Percentiles rank a stretch among this genome's conserved stretches.
Evolutionary conservation across 2,888 invertebrate genomes (phyloP).

Genomic region (Osmoderma eremita): DNA sequence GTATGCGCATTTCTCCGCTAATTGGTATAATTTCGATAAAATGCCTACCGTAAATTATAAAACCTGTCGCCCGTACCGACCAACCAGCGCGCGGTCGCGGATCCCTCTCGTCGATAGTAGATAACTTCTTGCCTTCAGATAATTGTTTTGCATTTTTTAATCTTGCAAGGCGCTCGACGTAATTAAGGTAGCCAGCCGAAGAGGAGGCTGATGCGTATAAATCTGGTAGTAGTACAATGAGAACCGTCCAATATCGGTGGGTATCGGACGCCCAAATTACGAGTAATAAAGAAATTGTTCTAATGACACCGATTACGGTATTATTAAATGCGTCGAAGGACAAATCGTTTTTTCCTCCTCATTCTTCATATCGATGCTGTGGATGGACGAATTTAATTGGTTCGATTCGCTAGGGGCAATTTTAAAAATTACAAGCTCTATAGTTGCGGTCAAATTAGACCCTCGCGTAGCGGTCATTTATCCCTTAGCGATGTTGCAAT

Average conservation of each 20-base stretch:
- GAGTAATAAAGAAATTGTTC: constrained; percentile 19
- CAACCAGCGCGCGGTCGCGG: constrained; percentile 9
- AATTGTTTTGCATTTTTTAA: constrained; percentile 38
- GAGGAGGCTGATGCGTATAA: constrained; percentile 5
- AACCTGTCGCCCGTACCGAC: constrained; percentile 44
- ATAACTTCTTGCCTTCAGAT: constrained; percentile 38
- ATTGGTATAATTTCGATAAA: constrained; percentile 52
- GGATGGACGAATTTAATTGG: constrained; percentile 10
- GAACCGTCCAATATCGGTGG: not conserved
- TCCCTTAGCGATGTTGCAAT: constrained; percentile 6
- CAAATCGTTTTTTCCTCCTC: constrained; percentile 5
- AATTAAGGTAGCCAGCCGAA: constrained; percentile 11
- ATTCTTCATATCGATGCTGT: not conserved
- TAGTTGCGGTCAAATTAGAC: constrained; percentile 8
- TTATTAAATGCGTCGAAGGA: constrained; percentile 7
- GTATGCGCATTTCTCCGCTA: constrained; percentile 46
- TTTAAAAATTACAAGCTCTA: constrained; percentile 18
- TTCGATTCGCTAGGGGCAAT: constrained; percentile 11
- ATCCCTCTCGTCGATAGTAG: constrained; percentile 21
- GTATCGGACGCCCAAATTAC: constrained; percentile 19
- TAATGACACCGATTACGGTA: constrained; percentile 27
- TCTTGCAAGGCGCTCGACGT: constrained; percentile 15
- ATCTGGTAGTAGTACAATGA: not conserved
- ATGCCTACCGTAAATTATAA: constrained; percentile 50
- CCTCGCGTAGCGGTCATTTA: constrained; percentile 1